phyloP scores from a whole-genome alignment of 2,888 invertebrate genomes.

The Mesochorus sp. region DNA sequence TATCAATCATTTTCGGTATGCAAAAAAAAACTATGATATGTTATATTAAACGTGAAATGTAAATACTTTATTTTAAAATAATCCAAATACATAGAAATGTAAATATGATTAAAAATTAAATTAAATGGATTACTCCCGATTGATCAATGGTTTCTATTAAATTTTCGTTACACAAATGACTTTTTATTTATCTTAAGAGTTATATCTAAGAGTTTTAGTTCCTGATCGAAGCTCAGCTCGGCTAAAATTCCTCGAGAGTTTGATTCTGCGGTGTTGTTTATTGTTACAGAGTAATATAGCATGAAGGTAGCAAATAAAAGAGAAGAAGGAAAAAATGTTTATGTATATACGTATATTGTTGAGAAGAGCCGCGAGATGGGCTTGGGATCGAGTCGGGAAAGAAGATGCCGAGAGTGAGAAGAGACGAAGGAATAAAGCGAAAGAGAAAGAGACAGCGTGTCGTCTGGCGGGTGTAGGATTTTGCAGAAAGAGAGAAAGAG shows the following conservation, averaged over 20 bases:
- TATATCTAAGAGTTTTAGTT: too few relatives aligned
- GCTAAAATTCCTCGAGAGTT: constrained; percentile 28
- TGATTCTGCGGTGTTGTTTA: constrained; percentile 45
- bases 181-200: too few relatives aligned
- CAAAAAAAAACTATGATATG: too few relatives aligned
- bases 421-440: constrained; percentile 34
- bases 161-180: too few relatives aligned
- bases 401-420: constrained; percentile 33
- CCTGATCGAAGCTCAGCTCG: constrained; percentile 50
- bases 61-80: too few relatives aligned
- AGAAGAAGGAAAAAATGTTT: constrained; percentile 14
- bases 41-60: too few relatives aligned
- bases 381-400: constrained; percentile 37
- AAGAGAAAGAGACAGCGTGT: neutral
- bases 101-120: too few relatives aligned
- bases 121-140: too few relatives aligned
- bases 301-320: constrained; percentile 18
- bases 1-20: too few relatives aligned
- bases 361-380: constrained; percentile 19
- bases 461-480: too few relatives aligned
- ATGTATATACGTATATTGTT: constrained; percentile 17
- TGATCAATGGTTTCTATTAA: too few relatives aligned
- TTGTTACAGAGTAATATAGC: constrained; percentile 25
- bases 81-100: too few relatives aligned
- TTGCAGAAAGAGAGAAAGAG: constrained; percentile 1